Percentiles rank a stretch among this genome's conserved stretches.
These are phyloP conservation scores for Xylocampa areola DNA, from an alignment of 2,888 invertebrate species.

Conservation along the genomic window DNA sequence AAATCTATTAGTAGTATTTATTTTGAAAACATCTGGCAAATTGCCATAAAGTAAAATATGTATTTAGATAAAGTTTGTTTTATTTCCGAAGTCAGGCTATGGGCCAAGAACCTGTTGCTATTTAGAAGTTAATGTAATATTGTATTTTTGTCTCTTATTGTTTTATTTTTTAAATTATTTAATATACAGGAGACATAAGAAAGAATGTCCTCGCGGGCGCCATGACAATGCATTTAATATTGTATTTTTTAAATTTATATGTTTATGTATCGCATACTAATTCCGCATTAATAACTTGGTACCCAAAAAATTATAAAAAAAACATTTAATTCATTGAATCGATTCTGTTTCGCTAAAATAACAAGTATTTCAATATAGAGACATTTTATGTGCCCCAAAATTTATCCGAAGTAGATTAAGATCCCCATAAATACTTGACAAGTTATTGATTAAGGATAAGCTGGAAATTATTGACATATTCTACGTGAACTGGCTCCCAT, in stretches of 20 bases:
- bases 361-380: conserved; percentile 12
- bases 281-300: not conserved
- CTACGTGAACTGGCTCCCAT: conserved; percentile 14
- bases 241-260: not conserved
- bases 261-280: not conserved
- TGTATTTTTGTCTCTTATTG: not conserved
- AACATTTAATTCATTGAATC: conserved; percentile 5
- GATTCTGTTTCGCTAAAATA: not conserved
- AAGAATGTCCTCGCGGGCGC: too few species aligned
- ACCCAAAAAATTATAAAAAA: not conserved
- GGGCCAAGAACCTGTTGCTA: conserved; percentile 30
- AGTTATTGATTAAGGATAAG: conserved; percentile 55
- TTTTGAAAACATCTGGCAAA: conserved; percentile 4
- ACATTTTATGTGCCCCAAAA: conserved; percentile 49
- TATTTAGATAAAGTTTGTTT: conserved; percentile 2
- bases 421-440: conserved; percentile 55
- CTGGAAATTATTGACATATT: conserved; percentile 48
- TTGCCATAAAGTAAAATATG: too few species aligned
- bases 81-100: not conserved
- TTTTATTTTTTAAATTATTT: too few species aligned
- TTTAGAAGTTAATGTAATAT: too few species aligned
- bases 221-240: too few species aligned
- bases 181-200: too few species aligned
- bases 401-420: conserved; percentile 49
- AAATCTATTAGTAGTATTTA: too few species aligned